Evolutionary conservation across 2,888 invertebrate species (phyloP), one percentile per base, ranked within the genome.

Genomic region (Xanthorhoe designata): DNA sequence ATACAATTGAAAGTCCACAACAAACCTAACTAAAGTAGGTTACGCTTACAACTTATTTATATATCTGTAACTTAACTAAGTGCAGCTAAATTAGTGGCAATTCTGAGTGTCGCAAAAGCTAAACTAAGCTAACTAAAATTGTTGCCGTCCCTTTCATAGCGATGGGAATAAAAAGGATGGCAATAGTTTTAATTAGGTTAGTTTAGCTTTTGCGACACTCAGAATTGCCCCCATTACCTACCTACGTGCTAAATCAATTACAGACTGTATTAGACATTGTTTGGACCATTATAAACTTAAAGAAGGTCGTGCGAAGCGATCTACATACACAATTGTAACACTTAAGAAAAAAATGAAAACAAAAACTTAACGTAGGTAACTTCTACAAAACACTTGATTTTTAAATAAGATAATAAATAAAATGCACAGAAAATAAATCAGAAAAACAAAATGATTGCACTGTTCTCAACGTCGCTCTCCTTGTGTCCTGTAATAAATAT

Each of bases 351-450:
- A 51, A 62, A 35, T 13, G 38, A 67, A 66, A 69, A 66, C 66
- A 68, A 69, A 68, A 69, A 67, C 64, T 57, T 66, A 70, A 70
- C 73, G 56, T 50, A n/a, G n/a, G n/a, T n/a, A 68, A 47, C 47
- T 15, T 54, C 61, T 69, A 63, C 61, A 42, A 51, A 68, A 72
- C 68, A 71, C 66, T 17, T 64, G 38, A 4, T 35, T 24, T 57
- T 38, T 42, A 53, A 61, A 60, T 69, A 61, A 67, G 77, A 49
- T 52, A 78, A 77, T 76, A 82, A 81, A 83, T 83, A 87, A 89
- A 89, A 88, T 89, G 89, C 89, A 85, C 77, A 81, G 75, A 80
- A 84, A 77, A 83, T 81, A 83, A 85, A 86, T 78, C 76, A 77
- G 69, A 77, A 73, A 80, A 80, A 80, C 69, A 73, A 71, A 61